These are phyloP conservation scores for Alethe castanea DNA, from an alignment of 2,113 vertebrate species.

Conservation along the genomic window DNA sequence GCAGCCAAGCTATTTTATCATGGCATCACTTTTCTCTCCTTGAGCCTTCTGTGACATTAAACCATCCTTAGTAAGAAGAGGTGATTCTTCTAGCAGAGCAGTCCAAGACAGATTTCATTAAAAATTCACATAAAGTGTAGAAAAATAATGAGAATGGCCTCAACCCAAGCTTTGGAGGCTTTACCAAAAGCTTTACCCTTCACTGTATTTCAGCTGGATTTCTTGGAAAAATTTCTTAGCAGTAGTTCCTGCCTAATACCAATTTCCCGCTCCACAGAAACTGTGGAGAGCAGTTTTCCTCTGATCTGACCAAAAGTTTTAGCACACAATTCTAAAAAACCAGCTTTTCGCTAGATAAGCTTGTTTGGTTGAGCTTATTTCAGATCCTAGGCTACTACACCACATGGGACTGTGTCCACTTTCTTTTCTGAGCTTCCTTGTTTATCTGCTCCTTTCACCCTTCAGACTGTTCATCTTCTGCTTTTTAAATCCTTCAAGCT, in stretches of 20 bases:
- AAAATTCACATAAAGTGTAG: not conserved
- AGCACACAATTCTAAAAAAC: not conserved
- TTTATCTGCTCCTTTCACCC: not conserved
- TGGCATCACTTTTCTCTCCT: not conserved
- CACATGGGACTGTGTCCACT: not conserved
- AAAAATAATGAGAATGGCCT: not conserved
- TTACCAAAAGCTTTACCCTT: not conserved
- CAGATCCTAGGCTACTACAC: not conserved
- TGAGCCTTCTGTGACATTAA: not conserved
- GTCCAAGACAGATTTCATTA: not conserved
- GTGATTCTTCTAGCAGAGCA: not conserved
- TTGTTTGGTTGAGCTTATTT: not conserved
- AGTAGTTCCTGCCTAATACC: not conserved
- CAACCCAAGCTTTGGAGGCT: not conserved
- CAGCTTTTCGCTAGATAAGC: not conserved
- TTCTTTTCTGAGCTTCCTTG: not conserved
- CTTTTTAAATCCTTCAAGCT: not conserved
- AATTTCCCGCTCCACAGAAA: not conserved
- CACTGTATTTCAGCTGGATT: not conserved
- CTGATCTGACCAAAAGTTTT: not conserved
- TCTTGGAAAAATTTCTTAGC: not conserved
- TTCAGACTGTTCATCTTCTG: not conserved
- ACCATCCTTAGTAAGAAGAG: not conserved
- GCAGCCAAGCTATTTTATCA: not conserved
- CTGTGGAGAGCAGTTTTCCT: not conserved